Base-by-base conservation (phyloP, 2,113 vertebrate species). In the Sylvia atricapilla region DNA sequence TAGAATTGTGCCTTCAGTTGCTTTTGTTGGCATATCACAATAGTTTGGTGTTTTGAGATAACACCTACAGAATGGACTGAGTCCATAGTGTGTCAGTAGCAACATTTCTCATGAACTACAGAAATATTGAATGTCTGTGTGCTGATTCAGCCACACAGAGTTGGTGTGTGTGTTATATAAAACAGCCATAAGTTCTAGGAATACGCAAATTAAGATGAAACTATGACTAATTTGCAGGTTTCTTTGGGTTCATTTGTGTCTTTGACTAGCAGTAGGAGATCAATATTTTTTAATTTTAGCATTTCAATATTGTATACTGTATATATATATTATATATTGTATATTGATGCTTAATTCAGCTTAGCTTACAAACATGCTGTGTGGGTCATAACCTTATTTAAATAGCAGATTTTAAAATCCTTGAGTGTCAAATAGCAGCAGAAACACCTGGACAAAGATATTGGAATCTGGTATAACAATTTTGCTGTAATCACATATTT, bases 21-120 rank as follows among this genome's bases (percentile, higher is more conserved):
- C 92, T 93, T 93, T 96, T 96, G 88, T 96, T 96, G 95, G 81
- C 76, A 59, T 74, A 92, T 89, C 88, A 93, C 93, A 94, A 92
- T 89, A 64, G 76, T 68, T 86, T 87, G 84, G 89, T 95, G 49
- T 95, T 93, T 92, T 72, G 88, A 93, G 92, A 86, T 96, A 91
- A 85, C 91, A 93, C 81, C 74, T 93, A 89, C 81, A 91, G 93
- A 94, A 96, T 85, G 72, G 75, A 69, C 70, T 0, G 9, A 50
- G 74, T 87, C 59, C 49, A 46, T 7, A 44, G 28, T 43, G 33
- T 89, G 63, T 86, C 90, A 74, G 56, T 41, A 89, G 83, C 73
- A 89, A 41, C 24, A 67, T 55, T 90, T 84, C 60, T 81, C 41
- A 37, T 39, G 59, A 88, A 59, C 31, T 80, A 22, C 60, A 89